Evolutionary conservation across 2,797 vertebrate species (phyloP).

Genomic region (Masticophis lateralis): DNA sequence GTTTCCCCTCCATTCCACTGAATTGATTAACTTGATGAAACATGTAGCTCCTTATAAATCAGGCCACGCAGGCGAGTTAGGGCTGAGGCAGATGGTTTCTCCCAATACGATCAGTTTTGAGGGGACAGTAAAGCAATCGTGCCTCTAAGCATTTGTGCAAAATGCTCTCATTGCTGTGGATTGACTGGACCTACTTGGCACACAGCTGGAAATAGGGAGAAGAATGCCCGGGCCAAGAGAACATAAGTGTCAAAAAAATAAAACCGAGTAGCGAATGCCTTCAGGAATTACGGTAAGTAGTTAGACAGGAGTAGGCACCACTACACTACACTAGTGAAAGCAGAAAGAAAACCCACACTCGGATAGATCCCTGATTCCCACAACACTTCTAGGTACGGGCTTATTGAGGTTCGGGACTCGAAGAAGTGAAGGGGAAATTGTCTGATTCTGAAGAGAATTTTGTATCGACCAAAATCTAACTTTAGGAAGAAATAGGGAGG

Average conservation of each 20-base stretch:
- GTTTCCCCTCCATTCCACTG: neutral
- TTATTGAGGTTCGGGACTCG: too few relatives aligned
- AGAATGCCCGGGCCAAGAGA: too few relatives aligned
- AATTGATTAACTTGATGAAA: neutral
- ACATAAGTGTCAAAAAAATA: neutral
- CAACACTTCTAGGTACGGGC: neutral
- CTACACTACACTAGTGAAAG: neutral
- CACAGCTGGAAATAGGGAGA: neutral
- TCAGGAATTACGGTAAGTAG: neutral
- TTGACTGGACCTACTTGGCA: neutral
- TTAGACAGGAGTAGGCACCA: neutral
- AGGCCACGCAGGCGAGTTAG: neutral
- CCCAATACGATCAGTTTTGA: neutral
- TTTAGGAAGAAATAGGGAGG: too few relatives aligned
- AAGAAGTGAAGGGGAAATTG: neutral
- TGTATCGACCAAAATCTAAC: neutral
- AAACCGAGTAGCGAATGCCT: neutral
- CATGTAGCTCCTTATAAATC: neutral
- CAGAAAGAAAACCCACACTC: neutral
- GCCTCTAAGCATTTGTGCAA: neutral
- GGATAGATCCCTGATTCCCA: neutral
- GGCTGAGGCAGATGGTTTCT: neutral
- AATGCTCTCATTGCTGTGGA: neutral
- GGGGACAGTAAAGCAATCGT: neutral
- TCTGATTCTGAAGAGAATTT: neutral